Evolutionary conservation across 2,797 vertebrate species (phyloP), one percentile per base, ranked within the genome.

Genomic region (Scarus forsteni): DNA sequence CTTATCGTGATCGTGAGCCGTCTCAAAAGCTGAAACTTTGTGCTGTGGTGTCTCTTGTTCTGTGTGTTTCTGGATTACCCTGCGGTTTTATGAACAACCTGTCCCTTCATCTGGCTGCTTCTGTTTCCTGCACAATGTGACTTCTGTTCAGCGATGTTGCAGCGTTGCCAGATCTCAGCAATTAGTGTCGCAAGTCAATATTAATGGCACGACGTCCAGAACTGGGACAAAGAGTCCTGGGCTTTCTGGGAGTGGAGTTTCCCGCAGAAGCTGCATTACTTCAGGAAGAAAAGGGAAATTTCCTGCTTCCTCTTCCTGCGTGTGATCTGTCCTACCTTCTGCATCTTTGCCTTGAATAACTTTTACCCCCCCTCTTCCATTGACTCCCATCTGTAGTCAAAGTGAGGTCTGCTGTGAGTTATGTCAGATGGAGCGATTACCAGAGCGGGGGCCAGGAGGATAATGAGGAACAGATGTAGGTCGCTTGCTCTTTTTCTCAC

Each of bases 391-490:
- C 93, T 95, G 94, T 91, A 91, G 95, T 95, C 94, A 94, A 95
- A 95, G 95, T 87, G 94, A 94, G 93, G 94, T 94, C 87, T 6
- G 90, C 87, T 6, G 89, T 94, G 96, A 96, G 94, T 96, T 94
- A 95, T 96, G 95, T 95, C 94, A 95, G 96, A 95, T 95, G 93
- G 90, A 95, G 95, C 94, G 95, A 97, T 97, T 96, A 96, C 86
- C 84, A 88, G 92, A 93, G 92, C 91, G 89, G 91, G 90, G 90
- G 88, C 93, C 92, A 91, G 80, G 76, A 89, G 91, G 93, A 93
- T 96, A 97, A 98, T 96, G 96, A 93, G 89, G 90, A 95, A 91
- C 97, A 98, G 96, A 98, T 98, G 97, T 95, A 84, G 77, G 86
- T 93, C 63, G 80, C 88, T 78, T 68, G 78, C 83, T 89, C 82